A percentile compares a stretch with the other conserved stretches of the same genome.
Conservation (phyloP, 2,113 vertebrate species). For the Geothlypis trichas region DNA sequence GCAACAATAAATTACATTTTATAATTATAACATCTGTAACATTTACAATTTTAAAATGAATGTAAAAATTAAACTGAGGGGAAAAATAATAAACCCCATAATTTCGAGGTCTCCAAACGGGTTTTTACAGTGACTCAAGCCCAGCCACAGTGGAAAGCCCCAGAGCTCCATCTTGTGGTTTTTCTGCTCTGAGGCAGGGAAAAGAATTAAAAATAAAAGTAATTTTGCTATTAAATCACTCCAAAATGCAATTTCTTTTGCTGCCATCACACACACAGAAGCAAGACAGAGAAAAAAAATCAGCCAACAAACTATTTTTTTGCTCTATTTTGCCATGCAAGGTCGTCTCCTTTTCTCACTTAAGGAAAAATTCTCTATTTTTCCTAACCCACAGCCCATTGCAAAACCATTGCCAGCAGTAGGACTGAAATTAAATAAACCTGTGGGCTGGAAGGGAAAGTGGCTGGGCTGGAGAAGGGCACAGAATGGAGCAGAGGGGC, state of each 20-base stretch:
- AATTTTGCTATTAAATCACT: conserved; percentile 8
- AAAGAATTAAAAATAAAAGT: background rate
- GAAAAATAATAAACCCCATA: conserved; percentile 34
- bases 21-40: background rate
- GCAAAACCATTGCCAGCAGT: background rate
- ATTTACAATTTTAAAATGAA: background rate
- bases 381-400: conserved; percentile 33
- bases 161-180: conserved; percentile 69
- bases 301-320: background rate
- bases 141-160: background rate
- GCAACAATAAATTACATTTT: background rate
- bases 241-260: background rate
- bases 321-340: background rate
- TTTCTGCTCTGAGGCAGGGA: background rate
- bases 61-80: conserved; percentile 21
- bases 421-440: background rate
- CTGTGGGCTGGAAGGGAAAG: conserved; percentile 21
- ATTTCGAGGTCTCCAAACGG: background rate
- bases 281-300: background rate
- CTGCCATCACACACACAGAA: background rate
- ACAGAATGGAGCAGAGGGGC: background rate
- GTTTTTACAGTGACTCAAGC: background rate
- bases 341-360: background rate
- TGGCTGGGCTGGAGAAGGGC: background rate
- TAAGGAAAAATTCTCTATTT: conserved; percentile 38